Percentiles rank a stretch among this genome's conserved stretches.
Conservation (phyloP, 1,140 invertebrate species). For the Macrosteles quadrilineatus region DNA sequence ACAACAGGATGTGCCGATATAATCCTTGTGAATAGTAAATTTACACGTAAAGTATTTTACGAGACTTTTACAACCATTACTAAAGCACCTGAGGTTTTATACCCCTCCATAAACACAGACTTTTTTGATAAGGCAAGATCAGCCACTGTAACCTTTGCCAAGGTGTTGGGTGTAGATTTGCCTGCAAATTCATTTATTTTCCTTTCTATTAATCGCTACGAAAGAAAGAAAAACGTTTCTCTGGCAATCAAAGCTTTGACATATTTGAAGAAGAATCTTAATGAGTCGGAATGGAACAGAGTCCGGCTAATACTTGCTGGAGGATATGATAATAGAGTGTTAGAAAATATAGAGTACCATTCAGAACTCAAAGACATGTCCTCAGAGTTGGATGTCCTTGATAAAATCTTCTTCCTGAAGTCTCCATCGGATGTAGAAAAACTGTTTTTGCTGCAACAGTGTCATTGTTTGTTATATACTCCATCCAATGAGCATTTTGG, state of each 20-base stretch:
- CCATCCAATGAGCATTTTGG: conserved; percentile 98
- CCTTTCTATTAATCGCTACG: conserved; percentile 96
- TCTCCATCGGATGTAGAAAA: conserved; percentile 87
- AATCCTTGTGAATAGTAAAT: conserved; percentile 94
- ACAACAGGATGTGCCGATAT: conserved; percentile 85
- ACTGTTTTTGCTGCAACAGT: conserved; percentile 71
- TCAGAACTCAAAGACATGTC: conserved; percentile 71
- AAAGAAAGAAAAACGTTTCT: conserved; percentile 92
- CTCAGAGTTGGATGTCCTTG: conserved; percentile 64
- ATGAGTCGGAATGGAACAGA: conserved; percentile 58
- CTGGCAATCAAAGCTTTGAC: conserved; percentile 82
- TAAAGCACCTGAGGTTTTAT: conserved; percentile 77
- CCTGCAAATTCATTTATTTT: conserved; percentile 65
- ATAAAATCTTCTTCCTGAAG: conserved; percentile 80
- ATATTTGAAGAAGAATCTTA: conserved; percentile 59
- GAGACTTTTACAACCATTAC: conserved; percentile 77
- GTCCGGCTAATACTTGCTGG: conserved; percentile 93
- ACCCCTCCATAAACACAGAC: conserved; percentile 89
- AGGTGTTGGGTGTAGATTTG: conserved; percentile 49
- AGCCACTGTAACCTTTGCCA: conserved; percentile 53
- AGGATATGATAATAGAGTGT: conserved; percentile 89
- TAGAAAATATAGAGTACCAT: conserved; percentile 89
- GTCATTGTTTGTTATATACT: conserved; percentile 88
- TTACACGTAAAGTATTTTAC: conserved; percentile 82
- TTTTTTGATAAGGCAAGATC: conserved; percentile 64